phyloP scores from a whole-genome alignment of 1,140 invertebrate species.

The Trichonephila clavipes region DNA sequence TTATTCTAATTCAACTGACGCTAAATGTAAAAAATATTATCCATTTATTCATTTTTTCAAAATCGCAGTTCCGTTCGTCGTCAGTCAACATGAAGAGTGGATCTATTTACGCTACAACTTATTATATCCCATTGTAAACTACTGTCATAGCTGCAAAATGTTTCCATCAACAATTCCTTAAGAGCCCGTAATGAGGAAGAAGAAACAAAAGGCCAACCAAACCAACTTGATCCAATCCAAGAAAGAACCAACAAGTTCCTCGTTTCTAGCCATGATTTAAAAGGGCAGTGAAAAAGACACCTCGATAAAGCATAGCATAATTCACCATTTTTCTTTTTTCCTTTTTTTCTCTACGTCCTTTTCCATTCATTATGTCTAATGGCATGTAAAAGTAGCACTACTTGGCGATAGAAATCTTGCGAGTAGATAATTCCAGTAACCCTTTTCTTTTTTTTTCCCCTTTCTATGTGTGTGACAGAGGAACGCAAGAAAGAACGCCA shows the following conservation, averaged over 20 bases:
- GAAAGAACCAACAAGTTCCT: neutral
- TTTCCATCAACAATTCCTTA: neutral
- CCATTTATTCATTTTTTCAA: no score
- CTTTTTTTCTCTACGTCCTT: neutral
- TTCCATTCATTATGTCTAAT: neutral
- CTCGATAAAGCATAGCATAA: neutral
- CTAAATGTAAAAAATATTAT: no score
- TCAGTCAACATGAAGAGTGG: no score
- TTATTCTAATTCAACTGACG: no score
- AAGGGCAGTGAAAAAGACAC: constrained; percentile 1
- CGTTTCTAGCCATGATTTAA: neutral
- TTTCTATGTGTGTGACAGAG: neutral
- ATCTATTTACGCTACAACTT: no score
- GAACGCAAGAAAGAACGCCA: neutral
- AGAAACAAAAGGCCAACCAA: neutral
- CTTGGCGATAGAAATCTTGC: no score
- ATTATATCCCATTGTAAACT: no score
- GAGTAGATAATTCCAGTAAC: neutral
- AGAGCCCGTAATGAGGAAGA: neutral
- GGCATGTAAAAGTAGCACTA: neutral
- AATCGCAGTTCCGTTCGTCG: no score
- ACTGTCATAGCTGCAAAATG: neutral
- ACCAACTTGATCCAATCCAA: neutral
- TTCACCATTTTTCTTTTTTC: neutral
- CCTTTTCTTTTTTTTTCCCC: neutral